Evolutionary conservation across 2,888 invertebrate genomes (phyloP).

Genomic region (Pseudococcus jackbeardsleyi): DNA sequence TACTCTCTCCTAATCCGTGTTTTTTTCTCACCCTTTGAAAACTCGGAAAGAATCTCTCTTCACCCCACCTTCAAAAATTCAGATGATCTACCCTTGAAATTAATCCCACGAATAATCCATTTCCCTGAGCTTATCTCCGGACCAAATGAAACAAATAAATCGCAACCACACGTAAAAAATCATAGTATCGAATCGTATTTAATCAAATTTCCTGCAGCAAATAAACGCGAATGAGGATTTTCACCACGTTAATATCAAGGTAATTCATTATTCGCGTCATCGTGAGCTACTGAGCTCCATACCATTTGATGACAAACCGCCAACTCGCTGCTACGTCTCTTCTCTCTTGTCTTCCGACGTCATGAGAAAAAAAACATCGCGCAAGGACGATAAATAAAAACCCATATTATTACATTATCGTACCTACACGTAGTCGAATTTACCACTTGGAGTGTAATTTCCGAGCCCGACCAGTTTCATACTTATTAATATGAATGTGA

Average conservation of each 20-base stretch:
- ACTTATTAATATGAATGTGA: background rate
- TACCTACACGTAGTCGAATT: background rate
- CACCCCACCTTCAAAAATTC: background rate
- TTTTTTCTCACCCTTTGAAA: no score
- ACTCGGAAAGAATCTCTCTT: no score
- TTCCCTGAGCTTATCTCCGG: background rate
- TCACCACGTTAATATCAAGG: constrained; percentile 27
- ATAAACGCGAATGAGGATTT: background rate
- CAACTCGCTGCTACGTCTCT: background rate
- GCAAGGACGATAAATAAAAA: constrained; percentile 20
- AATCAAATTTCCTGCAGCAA: background rate
- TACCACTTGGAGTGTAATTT: background rate
- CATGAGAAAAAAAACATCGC: constrained; percentile 20
- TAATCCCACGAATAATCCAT: background rate
- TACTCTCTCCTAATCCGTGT: no score
- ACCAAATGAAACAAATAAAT: background rate
- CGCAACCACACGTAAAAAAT: background rate
- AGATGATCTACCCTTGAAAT: background rate
- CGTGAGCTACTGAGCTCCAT: background rate
- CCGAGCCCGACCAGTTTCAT: background rate
- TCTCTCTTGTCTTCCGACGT: background rate
- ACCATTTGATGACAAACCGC: background rate
- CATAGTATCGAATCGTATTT: background rate
- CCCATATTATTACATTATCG: background rate
- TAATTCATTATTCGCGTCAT: constrained; percentile 20